Evolutionary conservation across 2,888 invertebrate genomes (phyloP), one percentile per base, ranked within the genome.

Genomic region (Celastrina argiolus): DNA sequence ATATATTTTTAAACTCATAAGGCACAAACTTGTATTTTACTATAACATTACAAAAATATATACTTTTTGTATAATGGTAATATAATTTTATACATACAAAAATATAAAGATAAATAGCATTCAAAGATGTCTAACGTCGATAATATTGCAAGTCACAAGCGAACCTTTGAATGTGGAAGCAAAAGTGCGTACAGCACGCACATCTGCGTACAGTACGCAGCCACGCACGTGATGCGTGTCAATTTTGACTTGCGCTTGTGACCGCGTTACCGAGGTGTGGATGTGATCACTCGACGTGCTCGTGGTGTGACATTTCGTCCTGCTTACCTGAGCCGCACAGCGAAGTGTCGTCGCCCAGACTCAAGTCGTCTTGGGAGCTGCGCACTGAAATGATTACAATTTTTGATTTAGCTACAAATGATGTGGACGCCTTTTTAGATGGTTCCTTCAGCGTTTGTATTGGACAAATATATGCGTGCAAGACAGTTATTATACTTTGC

Each of bases 361-460:
- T 97, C 77, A 97, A 92, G 86, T 97, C 97, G 83, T 97, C 97
- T 78, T 96, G 96, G 75, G 97, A 97, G 78, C 92, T 94, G 88
- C 95, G 95, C 88, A 96, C 61, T 61, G 26, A 16, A 18, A 61
- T 18, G 18, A 31, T 31, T 5, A 56, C 3, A 14, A 26, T 26
- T 56, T 26, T n/a, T n/a, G n/a, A n/a, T n/a, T n/a, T n/a, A n/a
- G n/a, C n/a, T n/a, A n/a, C n/a, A n/a, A n/a, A n/a, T n/a, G n/a
- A n/a, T n/a, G n/a, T n/a, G n/a, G n/a, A n/a, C n/a, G n/a, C n/a
- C n/a, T n/a, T n/a, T n/a, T n/a, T n/a, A n/a, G n/a, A n/a, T n/a
- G n/a, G n/a, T n/a, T n/a, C n/a, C n/a, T n/a, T n/a, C n/a, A n/a
- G n/a, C n/a, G n/a, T n/a, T n/a, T n/a, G n/a, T n/a, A n/a, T n/a